Base-by-base conservation (phyloP, 2,888 invertebrate species). In the Rhagonycha fulva region DNA sequence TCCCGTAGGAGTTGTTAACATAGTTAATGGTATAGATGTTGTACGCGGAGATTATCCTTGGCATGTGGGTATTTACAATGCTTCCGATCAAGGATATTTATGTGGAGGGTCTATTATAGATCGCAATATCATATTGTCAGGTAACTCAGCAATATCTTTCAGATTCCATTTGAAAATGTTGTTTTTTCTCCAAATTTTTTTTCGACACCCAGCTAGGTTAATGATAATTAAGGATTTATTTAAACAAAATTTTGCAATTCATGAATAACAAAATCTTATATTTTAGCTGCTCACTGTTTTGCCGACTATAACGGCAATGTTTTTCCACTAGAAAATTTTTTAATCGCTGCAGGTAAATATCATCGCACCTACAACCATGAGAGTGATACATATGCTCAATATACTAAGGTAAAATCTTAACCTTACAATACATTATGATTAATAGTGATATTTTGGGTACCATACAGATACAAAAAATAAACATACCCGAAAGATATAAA, bases 401-500 rank as follows among this genome's bases (percentile, higher is more conserved):
- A 66, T 24, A n/a, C 63, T 11, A 66, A 23, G 12, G 63, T 66
- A 66, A 66, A 26, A 9, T 47, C 9, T 1, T n/a, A 12, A 5
- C 9, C 24, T 12, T 24, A n/a, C 4, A 66, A 66, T 66, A 19
- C 1, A 2, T 19, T 19, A 19, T 19, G 19, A 9, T 66, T 2
- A 2, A n/a, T 4, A n/a, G 2, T 32, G 12, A 12, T 32, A n/a
- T 12, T 32, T 32, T 32, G 32, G 12, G n/a, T n/a, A 47, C 2
- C 9, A n/a, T 9, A 26, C 24, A 66, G 63, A 26, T 66, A 66
- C 2, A 7, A 10, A 10, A 7, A 24, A 24, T 66, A n/a, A 11
- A 24, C 24, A 11, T 66, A 24, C 63, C 63, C 9, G 30, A 47
- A 12, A 74, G 77, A 28, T 86, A 84, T 69, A 77, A 70, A 69